A percentile compares a stretch with the other conserved stretches of the same genome.
Conservation (phyloP, 2,797 vertebrate species). For the Megalops cyprinoides region DNA sequence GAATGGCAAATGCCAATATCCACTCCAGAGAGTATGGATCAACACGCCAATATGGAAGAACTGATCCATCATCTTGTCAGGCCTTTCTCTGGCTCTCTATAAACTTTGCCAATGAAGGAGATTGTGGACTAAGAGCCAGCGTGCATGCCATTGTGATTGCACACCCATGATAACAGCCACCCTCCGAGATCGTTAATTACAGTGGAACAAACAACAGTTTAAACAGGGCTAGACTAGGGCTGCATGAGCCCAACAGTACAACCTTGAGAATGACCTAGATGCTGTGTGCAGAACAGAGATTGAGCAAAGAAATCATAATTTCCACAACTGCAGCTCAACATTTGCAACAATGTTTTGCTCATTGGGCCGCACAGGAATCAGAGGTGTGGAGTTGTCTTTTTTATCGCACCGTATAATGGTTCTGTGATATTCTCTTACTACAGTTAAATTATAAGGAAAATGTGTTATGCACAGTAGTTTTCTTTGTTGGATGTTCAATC, state of each 20-base stretch:
- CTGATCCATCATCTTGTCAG: conserved; percentile 91
- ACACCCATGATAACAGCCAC: conserved; percentile 71
- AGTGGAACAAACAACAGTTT: conserved; percentile 35
- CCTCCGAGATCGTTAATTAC: conserved; percentile 62
- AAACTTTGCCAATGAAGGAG: conserved; percentile 78
- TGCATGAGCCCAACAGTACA: background rate
- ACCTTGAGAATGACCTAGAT: background rate
- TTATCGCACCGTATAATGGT: no score
- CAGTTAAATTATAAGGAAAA: no score
- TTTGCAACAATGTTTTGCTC: no score
- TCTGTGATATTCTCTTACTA: no score
- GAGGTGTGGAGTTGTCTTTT: no score
- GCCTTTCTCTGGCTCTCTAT: conserved; percentile 65
- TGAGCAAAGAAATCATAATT: no score
- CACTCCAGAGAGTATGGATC: conserved; percentile 80
- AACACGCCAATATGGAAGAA: conserved; percentile 84
- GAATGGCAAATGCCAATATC: conserved; percentile 96
- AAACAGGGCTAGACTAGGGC: background rate
- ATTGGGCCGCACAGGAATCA: no score
- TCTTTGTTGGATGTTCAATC: no score
- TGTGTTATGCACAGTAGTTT: no score
- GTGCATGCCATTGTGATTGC: conserved; percentile 61
- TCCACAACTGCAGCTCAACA: no score
- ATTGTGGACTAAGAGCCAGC: conserved; percentile 12
- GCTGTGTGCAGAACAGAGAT: background rate